phyloP scores from a whole-genome alignment of 2,797 vertebrate species.

The Carduelis carduelis region DNA sequence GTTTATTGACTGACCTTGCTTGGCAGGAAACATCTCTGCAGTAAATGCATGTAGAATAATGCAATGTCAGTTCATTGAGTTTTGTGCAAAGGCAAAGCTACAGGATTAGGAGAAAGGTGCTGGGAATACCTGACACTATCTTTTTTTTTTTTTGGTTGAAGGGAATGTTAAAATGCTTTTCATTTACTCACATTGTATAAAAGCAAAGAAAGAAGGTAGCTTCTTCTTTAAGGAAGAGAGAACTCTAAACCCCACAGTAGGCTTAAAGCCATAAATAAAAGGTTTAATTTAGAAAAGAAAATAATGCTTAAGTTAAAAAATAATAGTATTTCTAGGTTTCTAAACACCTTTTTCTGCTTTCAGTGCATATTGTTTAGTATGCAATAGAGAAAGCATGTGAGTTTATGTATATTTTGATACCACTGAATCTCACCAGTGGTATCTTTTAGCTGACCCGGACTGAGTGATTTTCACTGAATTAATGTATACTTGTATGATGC shows the following conservation, averaged over 20 bases:
- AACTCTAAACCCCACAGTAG: not conserved
- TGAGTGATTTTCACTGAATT: not conserved
- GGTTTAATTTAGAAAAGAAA: not conserved
- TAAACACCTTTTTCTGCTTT: not conserved
- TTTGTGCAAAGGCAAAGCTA: not conserved
- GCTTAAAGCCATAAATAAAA: not conserved
- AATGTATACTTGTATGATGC: not conserved
- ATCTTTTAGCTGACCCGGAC: not conserved
- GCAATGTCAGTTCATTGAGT: not conserved
- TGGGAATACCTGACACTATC: not conserved
- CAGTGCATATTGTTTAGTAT: not conserved
- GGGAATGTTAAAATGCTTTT: not conserved
- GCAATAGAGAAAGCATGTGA: not conserved
- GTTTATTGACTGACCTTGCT: not conserved
- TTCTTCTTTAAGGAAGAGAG: not conserved
- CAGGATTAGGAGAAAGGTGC: not conserved
- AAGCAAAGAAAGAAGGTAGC: not conserved
- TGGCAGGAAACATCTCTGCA: not conserved
- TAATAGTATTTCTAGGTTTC: not conserved
- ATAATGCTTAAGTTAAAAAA: not conserved
- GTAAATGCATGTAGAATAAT: not conserved
- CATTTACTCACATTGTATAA: not conserved
- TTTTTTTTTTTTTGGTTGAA: not conserved
- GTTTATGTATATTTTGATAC: not conserved
- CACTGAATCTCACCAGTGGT: not conserved